phyloP scores from a whole-genome alignment of 2,888 invertebrate genomes.

The Agonopterix alstromeriana region DNA sequence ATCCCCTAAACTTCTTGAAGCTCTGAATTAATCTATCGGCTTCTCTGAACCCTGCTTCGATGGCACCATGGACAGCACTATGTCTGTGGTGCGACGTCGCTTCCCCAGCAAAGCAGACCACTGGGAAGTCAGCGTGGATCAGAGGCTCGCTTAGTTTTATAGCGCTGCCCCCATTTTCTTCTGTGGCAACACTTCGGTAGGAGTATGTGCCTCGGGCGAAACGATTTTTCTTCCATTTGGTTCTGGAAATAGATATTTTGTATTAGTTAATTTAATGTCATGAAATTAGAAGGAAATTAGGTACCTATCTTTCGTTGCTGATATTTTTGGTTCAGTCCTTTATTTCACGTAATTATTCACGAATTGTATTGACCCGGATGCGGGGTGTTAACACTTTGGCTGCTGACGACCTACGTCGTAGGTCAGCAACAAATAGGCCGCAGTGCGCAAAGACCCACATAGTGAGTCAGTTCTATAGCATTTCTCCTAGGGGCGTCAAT shows the following conservation, averaged over 20 bases:
- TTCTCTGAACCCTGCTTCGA: constrained; percentile 85
- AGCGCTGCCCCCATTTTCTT: constrained; percentile 72
- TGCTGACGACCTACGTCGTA: no score
- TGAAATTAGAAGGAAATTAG: background rate
- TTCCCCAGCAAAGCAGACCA: constrained; percentile 82
- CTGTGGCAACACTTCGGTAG: constrained; percentile 75
- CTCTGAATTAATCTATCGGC: constrained; percentile 75
- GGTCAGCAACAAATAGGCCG: no score
- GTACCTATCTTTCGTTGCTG: background rate
- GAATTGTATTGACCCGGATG: no score
- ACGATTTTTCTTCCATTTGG: constrained; percentile 80
- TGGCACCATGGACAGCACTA: constrained; percentile 83
- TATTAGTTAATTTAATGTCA: background rate
- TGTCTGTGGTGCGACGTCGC: constrained; percentile 80
- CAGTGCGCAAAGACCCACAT: no score
- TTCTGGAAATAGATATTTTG: constrained; percentile 38
- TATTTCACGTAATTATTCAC: no score
- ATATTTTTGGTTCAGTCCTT: no score
- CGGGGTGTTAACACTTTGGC: no score
- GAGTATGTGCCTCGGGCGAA: constrained; percentile 81
- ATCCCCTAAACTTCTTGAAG: constrained; percentile 25
- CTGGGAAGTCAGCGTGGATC: constrained; percentile 48
- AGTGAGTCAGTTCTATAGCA: no score
- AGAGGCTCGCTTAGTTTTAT: constrained; percentile 75
- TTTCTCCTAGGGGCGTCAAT: no score